These are phyloP conservation scores for Orientallactaga sibirica DNA, from an alignment of 2,797 vertebrate genomes.

Conservation along the genomic window DNA sequence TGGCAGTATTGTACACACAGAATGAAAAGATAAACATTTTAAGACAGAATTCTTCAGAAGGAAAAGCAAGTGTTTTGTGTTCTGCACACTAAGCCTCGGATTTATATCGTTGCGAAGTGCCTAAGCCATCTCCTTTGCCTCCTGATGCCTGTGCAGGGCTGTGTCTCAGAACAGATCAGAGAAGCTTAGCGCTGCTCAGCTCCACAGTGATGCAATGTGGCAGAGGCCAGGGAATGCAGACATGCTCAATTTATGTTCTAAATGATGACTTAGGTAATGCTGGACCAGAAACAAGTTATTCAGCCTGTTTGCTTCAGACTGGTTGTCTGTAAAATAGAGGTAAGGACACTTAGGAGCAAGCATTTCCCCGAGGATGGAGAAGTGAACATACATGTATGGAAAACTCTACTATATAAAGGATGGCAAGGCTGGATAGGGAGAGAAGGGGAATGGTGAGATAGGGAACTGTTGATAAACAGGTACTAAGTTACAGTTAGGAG, in stretches of 20 bases:
- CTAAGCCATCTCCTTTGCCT: neutral
- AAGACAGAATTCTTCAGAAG: slow-evolving; percentile 37
- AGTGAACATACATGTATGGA: neutral
- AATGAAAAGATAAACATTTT: slow-evolving; percentile 64
- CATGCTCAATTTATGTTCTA: neutral
- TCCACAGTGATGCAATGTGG: neutral
- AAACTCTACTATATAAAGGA: neutral
- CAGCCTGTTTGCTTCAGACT: neutral
- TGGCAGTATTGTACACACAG: slow-evolving; percentile 13
- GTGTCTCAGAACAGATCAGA: neutral
- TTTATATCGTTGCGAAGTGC: neutral
- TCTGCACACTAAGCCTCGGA: neutral
- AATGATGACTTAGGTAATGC: neutral
- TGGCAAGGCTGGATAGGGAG: neutral
- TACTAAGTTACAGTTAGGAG: neutral
- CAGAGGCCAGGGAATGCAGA: neutral
- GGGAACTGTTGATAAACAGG: neutral
- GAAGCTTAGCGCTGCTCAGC: neutral
- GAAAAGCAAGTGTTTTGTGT: neutral
- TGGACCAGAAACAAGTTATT: neutral
- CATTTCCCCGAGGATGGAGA: neutral
- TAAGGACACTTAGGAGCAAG: neutral
- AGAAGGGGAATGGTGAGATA: neutral
- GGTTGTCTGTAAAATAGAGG: neutral
- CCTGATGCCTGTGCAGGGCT: fast-evolving